Base-by-base conservation (phyloP, 2,113 vertebrate species). In the Monarcha castaneiventris region DNA sequence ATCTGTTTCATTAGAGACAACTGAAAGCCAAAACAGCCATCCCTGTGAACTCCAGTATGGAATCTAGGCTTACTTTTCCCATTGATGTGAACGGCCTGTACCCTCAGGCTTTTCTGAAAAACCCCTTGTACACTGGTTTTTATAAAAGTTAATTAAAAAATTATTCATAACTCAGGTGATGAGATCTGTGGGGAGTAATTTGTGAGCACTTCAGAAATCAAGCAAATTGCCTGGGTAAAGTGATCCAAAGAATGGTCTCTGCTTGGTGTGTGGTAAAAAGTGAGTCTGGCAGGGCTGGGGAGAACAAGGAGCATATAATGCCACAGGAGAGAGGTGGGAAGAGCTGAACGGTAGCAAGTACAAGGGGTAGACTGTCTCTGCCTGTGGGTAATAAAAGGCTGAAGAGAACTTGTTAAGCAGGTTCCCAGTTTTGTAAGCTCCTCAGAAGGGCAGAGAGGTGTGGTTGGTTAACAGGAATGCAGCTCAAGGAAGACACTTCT, bases 351-450 rank as follows among this genome's bases (percentile, higher is more conserved):
- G 13, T 30, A 74, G 30, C n/a, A 54, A 56, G 79, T 25, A 48
- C 59, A 14, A 46, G 72, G 52, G 67, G 55, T n/a, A 84, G 93
- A 32, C 43, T 43, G 41, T 51, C 59, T 64, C 46, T 92, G 90
- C 92, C 67, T 71, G 33, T 33, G 25, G 59, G 67, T 71, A 67
- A 82, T 69, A 92, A 87, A 82, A 95, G 44, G 58, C 37, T 16
- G 11, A 59, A 35, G 5, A 54, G 69, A 97, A 96, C 95, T 87
- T 41, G 97, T 61, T 69, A 30, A 95, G 93, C 97, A 94, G 88
- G 96, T 97, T 97, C 90, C 89, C 7, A 5, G 90, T 83, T 93
- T 58, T 86, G 33, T 73, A 72, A 93, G 87, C 93, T 87, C 78
- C 71, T 89, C 71, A 19, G 72, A 88, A 89, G 83, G 41, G 73